Conservation (phyloP, 2,797 vertebrate genomes). For the Serranus cabrilla region DNA sequence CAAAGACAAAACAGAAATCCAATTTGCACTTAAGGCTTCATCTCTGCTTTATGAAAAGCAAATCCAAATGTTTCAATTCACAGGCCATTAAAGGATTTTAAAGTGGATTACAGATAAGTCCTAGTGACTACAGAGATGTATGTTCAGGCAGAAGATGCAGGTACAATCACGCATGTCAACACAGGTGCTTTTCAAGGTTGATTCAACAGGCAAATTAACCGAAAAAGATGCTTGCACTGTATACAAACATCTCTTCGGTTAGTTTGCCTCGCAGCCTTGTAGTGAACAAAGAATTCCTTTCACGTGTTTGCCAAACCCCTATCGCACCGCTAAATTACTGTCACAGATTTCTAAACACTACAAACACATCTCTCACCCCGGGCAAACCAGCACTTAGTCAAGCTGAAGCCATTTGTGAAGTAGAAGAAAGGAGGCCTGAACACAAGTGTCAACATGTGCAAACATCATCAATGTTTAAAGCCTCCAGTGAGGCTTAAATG, state of each 20-base stretch:
- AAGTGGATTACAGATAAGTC: neutral
- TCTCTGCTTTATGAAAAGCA: neutral
- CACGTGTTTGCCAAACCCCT: constrained; percentile 31
- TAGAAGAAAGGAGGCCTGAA: constrained; percentile 8
- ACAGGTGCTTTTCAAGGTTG: constrained; percentile 13
- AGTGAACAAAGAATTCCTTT: constrained; percentile 40
- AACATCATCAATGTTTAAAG: constrained; percentile 15
- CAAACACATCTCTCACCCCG: constrained; percentile 26
- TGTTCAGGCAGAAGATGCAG: constrained; percentile 14
- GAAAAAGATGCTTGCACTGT: neutral
- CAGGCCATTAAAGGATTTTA: neutral
- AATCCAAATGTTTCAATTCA: neutral
- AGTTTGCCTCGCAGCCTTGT: constrained; percentile 10
- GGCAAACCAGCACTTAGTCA: constrained; percentile 11
- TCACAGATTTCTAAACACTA: constrained; percentile 28
- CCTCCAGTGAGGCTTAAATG: constrained; percentile 1
- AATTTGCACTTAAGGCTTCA: neutral
- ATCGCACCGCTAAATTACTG: constrained; percentile 27
- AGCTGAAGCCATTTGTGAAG: constrained; percentile 36
- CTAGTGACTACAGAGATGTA: neutral
- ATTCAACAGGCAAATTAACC: constrained; percentile 26
- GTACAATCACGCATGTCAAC: constrained; percentile 4
- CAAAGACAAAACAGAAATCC: neutral
- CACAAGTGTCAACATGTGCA: constrained; percentile 30
- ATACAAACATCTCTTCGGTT: neutral